Percentiles rank a stretch among this genome's conserved stretches.
Evolutionary conservation across 2,113 vertebrate species (phyloP).

Genomic region (Limanda limanda): DNA sequence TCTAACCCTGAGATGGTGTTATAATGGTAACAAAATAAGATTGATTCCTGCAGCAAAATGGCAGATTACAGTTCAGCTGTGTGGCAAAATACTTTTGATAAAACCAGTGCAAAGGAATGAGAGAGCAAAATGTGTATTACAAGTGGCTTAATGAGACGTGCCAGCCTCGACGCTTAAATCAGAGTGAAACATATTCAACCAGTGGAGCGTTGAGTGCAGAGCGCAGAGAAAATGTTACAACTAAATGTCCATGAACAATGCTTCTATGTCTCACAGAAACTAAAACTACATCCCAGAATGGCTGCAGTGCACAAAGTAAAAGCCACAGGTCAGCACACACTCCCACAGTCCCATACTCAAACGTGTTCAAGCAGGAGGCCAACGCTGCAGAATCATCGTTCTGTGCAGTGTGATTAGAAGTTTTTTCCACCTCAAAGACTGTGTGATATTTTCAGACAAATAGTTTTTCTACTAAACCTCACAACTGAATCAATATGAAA

Average conservation of each 20-base stretch:
- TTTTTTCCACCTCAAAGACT: background rate
- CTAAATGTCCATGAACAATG: background rate
- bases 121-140: background rate
- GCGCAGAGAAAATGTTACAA: background rate
- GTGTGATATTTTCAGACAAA: background rate
- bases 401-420: too few relatives aligned
- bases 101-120: background rate
- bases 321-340: background rate
- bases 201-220: slow-evolving; percentile 3
- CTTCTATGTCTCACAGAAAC: background rate
- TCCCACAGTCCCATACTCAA: background rate
- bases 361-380: background rate
- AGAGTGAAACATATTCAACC: slow-evolving; percentile 8
- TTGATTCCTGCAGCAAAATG: background rate
- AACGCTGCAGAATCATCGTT: too few relatives aligned
- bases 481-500: too few relatives aligned
- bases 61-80: background rate
- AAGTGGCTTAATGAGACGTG: background rate
- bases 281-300: background rate
- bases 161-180: background rate
- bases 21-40: background rate
- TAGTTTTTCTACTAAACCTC: too few relatives aligned
- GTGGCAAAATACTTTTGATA: background rate
- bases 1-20: slow-evolving; percentile 12
- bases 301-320: background rate